Base-by-base conservation (phyloP, 2,113 vertebrate genomes). In the Takifugu bimaculatus region DNA sequence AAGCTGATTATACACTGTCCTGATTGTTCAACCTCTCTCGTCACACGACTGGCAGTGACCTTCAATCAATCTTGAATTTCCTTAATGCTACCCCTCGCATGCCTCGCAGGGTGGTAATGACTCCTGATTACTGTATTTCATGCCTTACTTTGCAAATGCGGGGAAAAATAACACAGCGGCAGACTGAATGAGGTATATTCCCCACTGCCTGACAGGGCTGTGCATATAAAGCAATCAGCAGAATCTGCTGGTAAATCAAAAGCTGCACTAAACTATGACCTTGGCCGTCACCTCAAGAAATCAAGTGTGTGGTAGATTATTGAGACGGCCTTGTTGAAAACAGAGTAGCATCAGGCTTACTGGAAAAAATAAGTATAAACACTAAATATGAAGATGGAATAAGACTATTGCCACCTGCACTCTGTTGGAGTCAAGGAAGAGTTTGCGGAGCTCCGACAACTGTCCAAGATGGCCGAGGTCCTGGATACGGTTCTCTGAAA, bases 401-500 rank as follows among this genome's bases (percentile, higher is more conserved):
- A 25, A 58, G 26, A 39, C 3, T 13, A 3, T 15, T 28, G 62
- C 11, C 14, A 95, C 93, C 93, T 95, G 92, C 65, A 95, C 90
- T 88, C 92, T 96, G 83, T 94, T 96, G 73, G 83, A 88, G 66
- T 86, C 90, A 5, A 95, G 87, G 75, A 89, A 92, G 39, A 95
- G 91, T 66, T 93, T 92, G 69, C 87, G 88, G 26, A 95, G 89
- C 72, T 91, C 88, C 29, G 62, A 59, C 70, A 93, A 85, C 26
- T 87, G 61, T 1, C 90, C 78, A 14, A 96, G 82, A 73, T 92
- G 84, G 67, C 76, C 92, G 53, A 94, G 82, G 50, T 94, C 92
- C 32, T 84, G 71, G 43, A 95, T 84, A 15, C 93, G 87, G 83
- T 96, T 97, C 77, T 94, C 90, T 50, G 92, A 83, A 10, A 94